These are phyloP conservation scores for Geotria australis DNA, from an alignment of 2,797 vertebrate species.

Conservation along the genomic window DNA sequence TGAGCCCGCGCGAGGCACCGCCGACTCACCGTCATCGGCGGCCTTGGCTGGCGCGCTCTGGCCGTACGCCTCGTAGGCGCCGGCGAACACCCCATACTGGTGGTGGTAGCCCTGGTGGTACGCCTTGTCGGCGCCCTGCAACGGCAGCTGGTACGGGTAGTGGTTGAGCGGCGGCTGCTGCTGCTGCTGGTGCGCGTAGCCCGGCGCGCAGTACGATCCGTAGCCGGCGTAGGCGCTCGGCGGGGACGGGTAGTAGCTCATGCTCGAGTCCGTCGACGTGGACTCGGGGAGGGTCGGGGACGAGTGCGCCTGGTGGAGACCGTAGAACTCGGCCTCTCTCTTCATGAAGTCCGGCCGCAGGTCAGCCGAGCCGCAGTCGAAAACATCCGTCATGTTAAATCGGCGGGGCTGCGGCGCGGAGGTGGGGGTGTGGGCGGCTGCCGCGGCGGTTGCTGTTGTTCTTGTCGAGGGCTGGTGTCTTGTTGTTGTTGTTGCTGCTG, in stretches of 20 bases:
- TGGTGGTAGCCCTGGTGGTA: not conserved
- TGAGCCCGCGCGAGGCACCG: no score
- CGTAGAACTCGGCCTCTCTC: not conserved
- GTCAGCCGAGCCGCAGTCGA: not conserved
- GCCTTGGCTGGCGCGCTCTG: no score
- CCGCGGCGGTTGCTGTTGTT: no score
- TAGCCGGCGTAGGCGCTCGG: not conserved
- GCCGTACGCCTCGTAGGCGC: no score
- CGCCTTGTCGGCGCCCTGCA: not conserved
- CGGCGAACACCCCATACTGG: no score
- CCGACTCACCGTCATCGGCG: no score
- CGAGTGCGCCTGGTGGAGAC: not conserved
- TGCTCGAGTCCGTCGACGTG: constrained; percentile 50
- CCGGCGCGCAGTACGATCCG: not conserved
- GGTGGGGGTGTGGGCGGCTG: no score
- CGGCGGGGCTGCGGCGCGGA: not conserved
- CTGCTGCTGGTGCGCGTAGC: no score
- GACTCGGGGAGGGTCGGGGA: constrained; percentile 84
- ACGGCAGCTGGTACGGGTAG: not conserved
- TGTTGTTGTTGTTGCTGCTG: no score
- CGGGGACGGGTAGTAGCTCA: constrained; percentile 33
- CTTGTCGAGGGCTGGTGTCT: no score
- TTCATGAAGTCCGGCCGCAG: not conserved
- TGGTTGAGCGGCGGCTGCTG: not conserved
- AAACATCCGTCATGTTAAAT: not conserved